These are phyloP conservation scores for Limosa lapponica DNA, from an alignment of 2,797 vertebrate species.

Conservation along the genomic window DNA sequence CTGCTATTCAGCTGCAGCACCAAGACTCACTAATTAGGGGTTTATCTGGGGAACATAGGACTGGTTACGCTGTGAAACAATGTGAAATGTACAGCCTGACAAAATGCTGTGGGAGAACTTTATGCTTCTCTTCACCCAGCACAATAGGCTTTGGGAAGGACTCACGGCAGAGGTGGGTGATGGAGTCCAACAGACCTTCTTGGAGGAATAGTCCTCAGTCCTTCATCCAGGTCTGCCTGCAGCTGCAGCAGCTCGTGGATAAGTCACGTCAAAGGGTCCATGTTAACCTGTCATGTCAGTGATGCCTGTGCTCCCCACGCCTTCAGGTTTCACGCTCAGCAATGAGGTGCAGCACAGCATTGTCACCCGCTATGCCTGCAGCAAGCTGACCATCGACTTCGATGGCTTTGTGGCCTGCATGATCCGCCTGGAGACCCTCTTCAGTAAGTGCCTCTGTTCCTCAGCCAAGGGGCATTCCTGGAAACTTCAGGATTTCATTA, in stretches of 20 bases:
- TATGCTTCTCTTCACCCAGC: background rate
- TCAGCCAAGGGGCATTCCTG: background rate
- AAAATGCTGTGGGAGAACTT: slow-evolving; percentile 5
- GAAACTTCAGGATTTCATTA: background rate
- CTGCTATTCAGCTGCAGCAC: slow-evolving; percentile 35
- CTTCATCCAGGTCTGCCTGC: background rate
- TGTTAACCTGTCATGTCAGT: background rate
- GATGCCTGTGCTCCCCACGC: background rate
- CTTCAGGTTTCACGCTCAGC: slow-evolving; percentile 85
- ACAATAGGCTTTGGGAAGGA: background rate
- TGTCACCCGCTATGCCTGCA: slow-evolving; percentile 75
- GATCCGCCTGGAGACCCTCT: slow-evolving; percentile 87
- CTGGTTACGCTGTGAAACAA: slow-evolving; percentile 10
- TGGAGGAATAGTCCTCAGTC: background rate
- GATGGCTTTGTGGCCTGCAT: slow-evolving; percentile 87
- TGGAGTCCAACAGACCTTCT: background rate
- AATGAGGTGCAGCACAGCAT: slow-evolving; percentile 82
- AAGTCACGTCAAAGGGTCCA: background rate
- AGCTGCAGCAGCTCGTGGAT: background rate
- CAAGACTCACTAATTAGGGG: slow-evolving; percentile 19
- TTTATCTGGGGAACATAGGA: slow-evolving; percentile 54
- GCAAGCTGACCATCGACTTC: slow-evolving; percentile 83
- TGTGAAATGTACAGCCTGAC: slow-evolving; percentile 14
- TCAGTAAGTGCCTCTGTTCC: slow-evolving; percentile 81
- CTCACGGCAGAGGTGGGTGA: background rate